phyloP scores from a whole-genome alignment of 1,140 invertebrate species.

The Arctopsyche grandis region DNA sequence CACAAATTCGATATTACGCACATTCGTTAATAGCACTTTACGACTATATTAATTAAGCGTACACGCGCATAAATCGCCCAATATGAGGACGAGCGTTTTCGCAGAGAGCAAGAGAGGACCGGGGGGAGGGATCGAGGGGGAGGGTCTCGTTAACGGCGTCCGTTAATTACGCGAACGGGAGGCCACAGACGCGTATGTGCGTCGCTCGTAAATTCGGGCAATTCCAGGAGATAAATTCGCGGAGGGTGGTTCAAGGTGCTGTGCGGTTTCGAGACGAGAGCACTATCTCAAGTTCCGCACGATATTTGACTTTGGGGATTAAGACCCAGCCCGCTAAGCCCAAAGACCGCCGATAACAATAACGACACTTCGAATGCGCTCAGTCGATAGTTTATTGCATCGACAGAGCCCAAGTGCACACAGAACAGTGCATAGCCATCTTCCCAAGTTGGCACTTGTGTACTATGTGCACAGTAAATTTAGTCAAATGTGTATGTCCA shows the following conservation, averaged over 20 bases:
- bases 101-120: neutral
- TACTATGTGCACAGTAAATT: too few species aligned
- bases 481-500: too few species aligned
- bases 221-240: neutral
- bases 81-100: neutral
- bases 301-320: neutral
- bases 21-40: neutral
- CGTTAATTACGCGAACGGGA: slow-evolving; percentile 5
- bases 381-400: too few species aligned
- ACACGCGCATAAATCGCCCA: neutral
- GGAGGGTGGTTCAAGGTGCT: neutral
- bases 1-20: neutral
- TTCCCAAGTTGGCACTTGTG: too few species aligned
- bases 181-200: neutral
- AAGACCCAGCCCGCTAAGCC: too few species aligned
- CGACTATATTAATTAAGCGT: slow-evolving; percentile 4
- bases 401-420: too few species aligned
- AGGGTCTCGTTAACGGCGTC: slow-evolving; percentile 13
- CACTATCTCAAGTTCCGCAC: neutral
- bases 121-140: neutral
- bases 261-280: neutral
- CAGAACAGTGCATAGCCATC: too few species aligned
- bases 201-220: neutral
- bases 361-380: too few species aligned
- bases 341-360: too few species aligned